phyloP scores from a whole-genome alignment of 2,797 vertebrate genomes.

The Brotula barbata region DNA sequence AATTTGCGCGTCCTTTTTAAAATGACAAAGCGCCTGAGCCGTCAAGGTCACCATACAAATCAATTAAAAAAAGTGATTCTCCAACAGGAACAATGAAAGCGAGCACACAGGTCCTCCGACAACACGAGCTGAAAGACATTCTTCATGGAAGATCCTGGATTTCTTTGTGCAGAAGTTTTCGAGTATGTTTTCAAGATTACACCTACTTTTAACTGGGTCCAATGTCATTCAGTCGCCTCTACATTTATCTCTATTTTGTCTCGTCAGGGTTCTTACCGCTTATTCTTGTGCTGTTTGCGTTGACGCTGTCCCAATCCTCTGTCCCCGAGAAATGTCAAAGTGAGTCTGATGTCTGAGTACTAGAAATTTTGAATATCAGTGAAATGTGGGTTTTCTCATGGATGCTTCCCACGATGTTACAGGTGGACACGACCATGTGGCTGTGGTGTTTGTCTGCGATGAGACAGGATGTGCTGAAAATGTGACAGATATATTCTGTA shows the following conservation, averaged over 20 bases:
- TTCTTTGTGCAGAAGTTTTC: conserved; percentile 1
- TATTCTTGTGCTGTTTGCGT: neutral
- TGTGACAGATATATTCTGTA: neutral
- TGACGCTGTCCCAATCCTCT: accelerated
- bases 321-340: conserved; percentile 6
- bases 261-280: neutral
- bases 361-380: no score
- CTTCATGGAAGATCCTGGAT: no score
- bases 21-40: no score
- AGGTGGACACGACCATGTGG: conserved; percentile 11
- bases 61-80: no score
- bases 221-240: neutral
- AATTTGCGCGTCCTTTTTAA: no score
- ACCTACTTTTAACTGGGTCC: neutral
- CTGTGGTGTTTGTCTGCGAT: conserved; percentile 7
- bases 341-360: neutral
- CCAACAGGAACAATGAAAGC: no score
- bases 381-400: conserved; percentile 6
- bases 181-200: conserved; percentile 10
- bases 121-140: no score
- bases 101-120: no score
- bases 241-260: neutral
- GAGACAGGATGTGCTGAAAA: neutral
- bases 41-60: no score
- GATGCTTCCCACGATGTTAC: neutral